Conservation (phyloP, 2,113 vertebrate species). For the Elgaria multicarinata region DNA sequence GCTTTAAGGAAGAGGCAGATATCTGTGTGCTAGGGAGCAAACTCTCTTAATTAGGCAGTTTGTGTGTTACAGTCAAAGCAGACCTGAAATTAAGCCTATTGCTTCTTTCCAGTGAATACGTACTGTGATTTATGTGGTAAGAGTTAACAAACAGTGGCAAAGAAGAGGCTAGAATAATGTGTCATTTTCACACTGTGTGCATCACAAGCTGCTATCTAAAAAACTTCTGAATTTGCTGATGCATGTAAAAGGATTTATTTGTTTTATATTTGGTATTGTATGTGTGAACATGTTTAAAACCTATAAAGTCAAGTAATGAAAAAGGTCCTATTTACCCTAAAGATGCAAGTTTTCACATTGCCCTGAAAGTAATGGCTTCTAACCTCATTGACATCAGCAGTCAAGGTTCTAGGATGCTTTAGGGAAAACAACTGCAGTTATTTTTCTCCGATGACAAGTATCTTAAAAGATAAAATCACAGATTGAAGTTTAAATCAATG, state of each 20-base stretch:
- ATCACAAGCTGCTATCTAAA: not conserved
- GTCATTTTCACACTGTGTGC: not conserved
- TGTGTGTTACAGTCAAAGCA: constrained; percentile 1
- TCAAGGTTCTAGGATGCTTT: not conserved
- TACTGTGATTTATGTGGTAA: not conserved
- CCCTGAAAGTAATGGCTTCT: not conserved
- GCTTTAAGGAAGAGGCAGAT: not conserved
- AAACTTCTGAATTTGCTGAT: constrained; percentile 2
- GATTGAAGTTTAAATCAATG: not conserved
- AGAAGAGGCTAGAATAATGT: not conserved
- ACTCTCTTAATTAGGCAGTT: not conserved
- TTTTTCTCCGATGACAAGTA: not conserved
- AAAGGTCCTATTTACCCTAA: not conserved
- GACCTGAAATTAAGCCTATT: not conserved
- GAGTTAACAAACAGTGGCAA: constrained; percentile 1
- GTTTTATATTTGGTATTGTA: constrained; percentile 1
- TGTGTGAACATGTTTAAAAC: constrained; percentile 35
- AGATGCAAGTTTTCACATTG: not conserved
- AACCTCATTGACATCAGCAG: not conserved
- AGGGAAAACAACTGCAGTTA: not conserved
- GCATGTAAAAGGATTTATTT: constrained; percentile 27
- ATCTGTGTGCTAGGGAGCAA: not conserved
- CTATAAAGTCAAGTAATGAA: not conserved
- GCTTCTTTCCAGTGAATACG: not conserved
- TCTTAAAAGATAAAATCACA: not conserved